Base-by-base conservation (phyloP, 2,888 invertebrate genomes). In the Seira musarum region DNA sequence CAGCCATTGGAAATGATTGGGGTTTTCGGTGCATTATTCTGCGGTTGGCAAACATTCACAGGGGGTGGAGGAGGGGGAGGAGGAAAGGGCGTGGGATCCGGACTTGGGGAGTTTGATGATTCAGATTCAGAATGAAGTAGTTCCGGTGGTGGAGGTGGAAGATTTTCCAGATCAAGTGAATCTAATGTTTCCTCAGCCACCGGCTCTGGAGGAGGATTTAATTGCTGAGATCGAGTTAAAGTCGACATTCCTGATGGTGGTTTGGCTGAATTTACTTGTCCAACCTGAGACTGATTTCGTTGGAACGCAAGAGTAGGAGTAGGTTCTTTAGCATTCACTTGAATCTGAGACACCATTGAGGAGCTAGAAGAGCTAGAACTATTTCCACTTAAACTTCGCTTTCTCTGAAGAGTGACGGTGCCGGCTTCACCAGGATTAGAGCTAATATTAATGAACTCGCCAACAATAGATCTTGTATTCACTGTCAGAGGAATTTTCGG, bases 401-500 rank as follows among this genome's bases (percentile, higher is more conserved):
- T 82, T 60, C 85, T 77, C 68, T 86, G 86, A 10, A 87, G 79
- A 66, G 86, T 83, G 19, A 87, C 81, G 2, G 87, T 86, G n/a
- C 83, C 84, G 46, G 80, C 84, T 53, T 86, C 82, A 24, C 83
- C 84, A 25, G 87, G 83, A 75, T 86, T 86, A 3, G 87, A 82
- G 30, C 86, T 87, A 87, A 95, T 95, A 1, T 93, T 95, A 87
- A 94, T 96, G 88, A 96, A 96, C 88, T 96, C 96, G 17, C 86
- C 84, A 25, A 86, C 83, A 78, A 97, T 90, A 87, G 96, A 95
- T 15, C 97, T 91, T 1, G 96, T 96, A 90, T 96, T 96, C 88
- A 95, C 94, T 1, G 97, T 97, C 83, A 96, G 89, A 0, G 96
- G 97, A 67, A 97, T 92, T 89, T 96, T 96, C 6, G 96, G 96